Evolutionary conservation across 2,797 vertebrate genomes (phyloP).

Genomic region (Perdix hodgsoniae): DNA sequence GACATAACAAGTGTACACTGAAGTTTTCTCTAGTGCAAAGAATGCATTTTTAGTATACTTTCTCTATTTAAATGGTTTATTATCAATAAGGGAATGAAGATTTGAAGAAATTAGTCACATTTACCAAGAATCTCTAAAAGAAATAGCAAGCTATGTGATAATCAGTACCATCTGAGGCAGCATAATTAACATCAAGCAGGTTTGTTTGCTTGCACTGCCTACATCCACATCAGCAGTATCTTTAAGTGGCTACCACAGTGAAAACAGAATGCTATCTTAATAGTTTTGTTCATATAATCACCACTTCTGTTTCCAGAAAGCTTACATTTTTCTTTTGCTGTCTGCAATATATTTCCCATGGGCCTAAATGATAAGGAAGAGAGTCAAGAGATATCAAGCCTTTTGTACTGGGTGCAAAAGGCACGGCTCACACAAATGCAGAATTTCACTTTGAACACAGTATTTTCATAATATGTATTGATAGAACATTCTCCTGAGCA

Average conservation of each 20-base stretch:
- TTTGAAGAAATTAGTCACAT: not conserved
- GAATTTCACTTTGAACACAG: not conserved
- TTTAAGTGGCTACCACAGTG: not conserved
- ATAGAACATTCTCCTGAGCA: not conserved
- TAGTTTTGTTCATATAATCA: not conserved
- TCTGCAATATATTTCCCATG: not conserved
- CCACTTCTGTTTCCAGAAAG: not conserved
- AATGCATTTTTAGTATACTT: not conserved
- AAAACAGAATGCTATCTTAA: not conserved
- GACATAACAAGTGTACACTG: not conserved
- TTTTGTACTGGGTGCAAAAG: not conserved
- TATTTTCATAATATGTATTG: not conserved
- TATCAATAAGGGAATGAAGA: not conserved
- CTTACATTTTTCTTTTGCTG: not conserved
- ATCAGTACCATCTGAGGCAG: not conserved
- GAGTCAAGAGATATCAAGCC: not conserved
- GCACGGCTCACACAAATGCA: not conserved
- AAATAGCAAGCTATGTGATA: not conserved
- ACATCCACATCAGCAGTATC: not conserved
- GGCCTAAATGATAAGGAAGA: not conserved
- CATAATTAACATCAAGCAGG: not conserved
- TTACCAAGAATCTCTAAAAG: not conserved
- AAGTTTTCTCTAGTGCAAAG: not conserved
- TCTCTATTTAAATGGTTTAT: not conserved
- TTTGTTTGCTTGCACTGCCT: not conserved